These are phyloP conservation scores for Amphiprion percula DNA, from an alignment of 2,113 vertebrate species.

Conservation along the genomic window DNA sequence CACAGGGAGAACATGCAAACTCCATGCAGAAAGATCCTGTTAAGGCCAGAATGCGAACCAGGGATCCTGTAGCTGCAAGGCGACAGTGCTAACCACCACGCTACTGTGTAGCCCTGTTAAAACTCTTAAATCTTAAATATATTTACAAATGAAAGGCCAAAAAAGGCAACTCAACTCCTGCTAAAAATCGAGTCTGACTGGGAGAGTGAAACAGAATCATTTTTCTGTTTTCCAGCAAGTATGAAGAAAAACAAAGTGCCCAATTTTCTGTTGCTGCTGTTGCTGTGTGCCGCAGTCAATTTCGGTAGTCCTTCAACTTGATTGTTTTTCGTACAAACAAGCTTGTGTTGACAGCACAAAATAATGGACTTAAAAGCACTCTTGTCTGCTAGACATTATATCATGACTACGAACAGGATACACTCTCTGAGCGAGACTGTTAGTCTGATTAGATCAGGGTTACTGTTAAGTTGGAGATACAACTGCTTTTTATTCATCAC, in stretches of 20 bases:
- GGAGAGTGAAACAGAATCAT: neutral
- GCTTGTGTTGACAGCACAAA: conserved; percentile 48
- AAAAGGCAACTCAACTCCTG: neutral
- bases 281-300: conserved; percentile 2
- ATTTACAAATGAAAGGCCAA: neutral
- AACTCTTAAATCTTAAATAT: neutral
- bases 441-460: conserved; percentile 40
- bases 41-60: too few relatives aligned
- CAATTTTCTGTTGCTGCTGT: conserved; percentile 7
- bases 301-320: conserved; percentile 23
- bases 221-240: neutral
- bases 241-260: conserved; percentile 12
- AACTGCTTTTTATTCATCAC: neutral
- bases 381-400: conserved; percentile 31
- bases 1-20: too few relatives aligned
- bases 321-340: conserved; percentile 42
- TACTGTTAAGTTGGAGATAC: conserved; percentile 12
- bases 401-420: conserved; percentile 35
- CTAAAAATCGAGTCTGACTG: neutral
- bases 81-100: too few relatives aligned
- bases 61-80: too few relatives aligned
- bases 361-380: conserved; percentile 47
- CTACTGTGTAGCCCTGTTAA: too few relatives aligned
- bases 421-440: conserved; percentile 27
- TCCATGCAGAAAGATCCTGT: too few relatives aligned